Evolutionary conservation across 2,888 invertebrate species (phyloP), one percentile per base, ranked within the genome.

Genomic region (Apeira syringaria): DNA sequence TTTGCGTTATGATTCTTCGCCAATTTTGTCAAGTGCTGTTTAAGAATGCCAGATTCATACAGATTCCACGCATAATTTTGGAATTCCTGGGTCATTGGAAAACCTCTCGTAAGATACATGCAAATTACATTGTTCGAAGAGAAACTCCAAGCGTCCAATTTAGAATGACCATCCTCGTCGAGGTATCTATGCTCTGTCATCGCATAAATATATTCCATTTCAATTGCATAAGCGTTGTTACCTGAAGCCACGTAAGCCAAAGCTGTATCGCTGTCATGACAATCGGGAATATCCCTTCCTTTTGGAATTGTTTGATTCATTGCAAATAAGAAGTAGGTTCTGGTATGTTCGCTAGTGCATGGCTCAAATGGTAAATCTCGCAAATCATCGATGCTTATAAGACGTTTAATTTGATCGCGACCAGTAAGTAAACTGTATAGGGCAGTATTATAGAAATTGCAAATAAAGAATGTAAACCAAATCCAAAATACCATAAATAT

Each of bases 381-480:
- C 9, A 77, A 48, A 31, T 69, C 53, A 1, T 62, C 61, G 0
- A 53, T 43, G 15, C 56, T 56, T 24, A 69, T 38, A 4, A 49
- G 57, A 15, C 58, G 53, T 24, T 47, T 56, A 22, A 61, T 58
- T 12, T 61, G 65, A 3, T 62, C 60, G 8, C 68, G 63, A 7
- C 65, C 57, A n/a, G 78, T 67, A 18, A 77, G 55, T 25, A 80
- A 64, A 51, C 77, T 75, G 39, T 67, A 74, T 12, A 80, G 51
- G 7, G 72, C 68, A 3, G 80, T 78, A 30, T 68, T 76, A 41
- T 82, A 85, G 51, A 85, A 82, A 44, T 59, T 79, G 2, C 50
- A 55, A 6, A 83, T 68, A 29, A 72, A 80, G 48, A 74, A 84
- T 24, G 80, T 69, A 20, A 78, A 84, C 69, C 74, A 72, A 46